These are phyloP conservation scores for Neodon shergylaensis DNA, from an alignment of 2,113 vertebrate species.

Conservation along the genomic window DNA sequence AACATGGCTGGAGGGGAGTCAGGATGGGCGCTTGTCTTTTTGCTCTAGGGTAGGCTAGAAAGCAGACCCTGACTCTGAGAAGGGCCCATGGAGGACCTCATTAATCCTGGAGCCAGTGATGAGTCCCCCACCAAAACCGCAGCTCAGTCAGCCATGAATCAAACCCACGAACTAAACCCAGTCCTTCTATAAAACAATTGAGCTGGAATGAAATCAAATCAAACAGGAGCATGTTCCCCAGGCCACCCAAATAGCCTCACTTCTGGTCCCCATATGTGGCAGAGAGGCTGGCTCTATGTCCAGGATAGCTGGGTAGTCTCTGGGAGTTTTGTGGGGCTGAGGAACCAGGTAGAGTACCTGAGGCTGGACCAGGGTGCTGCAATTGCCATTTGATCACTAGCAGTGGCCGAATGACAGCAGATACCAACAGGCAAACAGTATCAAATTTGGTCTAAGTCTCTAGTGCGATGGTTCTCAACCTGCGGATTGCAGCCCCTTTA, in stretches of 20 bases:
- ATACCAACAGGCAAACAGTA: neutral
- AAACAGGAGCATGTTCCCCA: neutral
- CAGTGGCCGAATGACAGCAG: no score
- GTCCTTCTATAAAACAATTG: neutral
- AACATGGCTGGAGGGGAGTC: neutral
- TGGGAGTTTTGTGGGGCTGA: fast-evolving
- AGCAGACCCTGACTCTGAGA: no score
- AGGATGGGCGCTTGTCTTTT: no score
- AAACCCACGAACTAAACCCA: neutral
- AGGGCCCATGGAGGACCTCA: neutral
- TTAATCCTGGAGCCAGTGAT: neutral
- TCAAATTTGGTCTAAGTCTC: neutral
- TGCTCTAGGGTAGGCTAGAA: neutral
- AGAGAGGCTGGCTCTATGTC: neutral
- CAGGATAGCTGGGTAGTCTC: no score
- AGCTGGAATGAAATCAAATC: neutral
- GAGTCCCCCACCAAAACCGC: neutral
- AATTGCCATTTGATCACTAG: neutral
- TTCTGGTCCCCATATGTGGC: neutral
- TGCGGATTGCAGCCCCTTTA: neutral
- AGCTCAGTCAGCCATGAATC: neutral
- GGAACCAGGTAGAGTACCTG: neutral
- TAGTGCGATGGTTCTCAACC: neutral
- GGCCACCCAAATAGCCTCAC: neutral
- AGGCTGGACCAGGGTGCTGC: fast-evolving